Evolutionary conservation across 2,113 vertebrate species (phyloP).

Genomic region (Cochlearius cochlearius): DNA sequence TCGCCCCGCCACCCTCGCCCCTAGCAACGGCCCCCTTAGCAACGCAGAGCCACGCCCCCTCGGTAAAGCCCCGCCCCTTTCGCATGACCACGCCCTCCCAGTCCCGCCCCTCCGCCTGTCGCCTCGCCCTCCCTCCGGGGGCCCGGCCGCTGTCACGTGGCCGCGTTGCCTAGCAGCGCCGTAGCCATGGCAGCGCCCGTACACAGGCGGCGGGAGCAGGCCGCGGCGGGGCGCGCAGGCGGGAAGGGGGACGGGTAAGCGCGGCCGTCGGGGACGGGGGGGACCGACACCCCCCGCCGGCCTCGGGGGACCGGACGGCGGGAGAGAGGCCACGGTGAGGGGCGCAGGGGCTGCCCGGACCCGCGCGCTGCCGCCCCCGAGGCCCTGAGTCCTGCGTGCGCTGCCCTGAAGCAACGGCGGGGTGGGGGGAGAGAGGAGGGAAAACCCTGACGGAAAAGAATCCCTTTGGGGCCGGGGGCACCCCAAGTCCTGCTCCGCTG

Average conservation of each 20-base stretch:
- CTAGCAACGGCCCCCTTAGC: not conserved
- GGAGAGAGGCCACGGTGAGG: not conserved
- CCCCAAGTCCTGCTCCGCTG: not conserved
- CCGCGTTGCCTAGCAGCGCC: not conserved
- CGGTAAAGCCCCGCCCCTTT: rapidly evolving
- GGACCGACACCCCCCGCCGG: too few relatives aligned
- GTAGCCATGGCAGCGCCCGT: not conserved
- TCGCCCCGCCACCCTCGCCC: rapidly evolving
- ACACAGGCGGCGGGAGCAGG: not conserved
- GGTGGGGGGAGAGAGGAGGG: not conserved
- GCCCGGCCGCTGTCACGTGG: not conserved
- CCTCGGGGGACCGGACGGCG: too few relatives aligned
- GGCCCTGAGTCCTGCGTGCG: not conserved
- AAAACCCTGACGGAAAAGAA: not conserved
- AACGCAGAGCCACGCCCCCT: not conserved
- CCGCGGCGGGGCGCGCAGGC: not conserved
- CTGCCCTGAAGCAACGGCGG: not conserved
- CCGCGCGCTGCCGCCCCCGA: not conserved
- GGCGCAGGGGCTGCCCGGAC: not conserved
- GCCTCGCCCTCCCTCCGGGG: too few relatives aligned
- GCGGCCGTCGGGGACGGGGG: not conserved
- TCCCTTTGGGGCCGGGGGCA: not conserved
- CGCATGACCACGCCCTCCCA: rapidly evolving
- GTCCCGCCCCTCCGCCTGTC: not conserved
- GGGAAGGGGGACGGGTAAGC: not conserved